These are phyloP conservation scores for Sciaenops ocellatus DNA, from an alignment of 2,797 vertebrate genomes.

Conservation along the genomic window DNA sequence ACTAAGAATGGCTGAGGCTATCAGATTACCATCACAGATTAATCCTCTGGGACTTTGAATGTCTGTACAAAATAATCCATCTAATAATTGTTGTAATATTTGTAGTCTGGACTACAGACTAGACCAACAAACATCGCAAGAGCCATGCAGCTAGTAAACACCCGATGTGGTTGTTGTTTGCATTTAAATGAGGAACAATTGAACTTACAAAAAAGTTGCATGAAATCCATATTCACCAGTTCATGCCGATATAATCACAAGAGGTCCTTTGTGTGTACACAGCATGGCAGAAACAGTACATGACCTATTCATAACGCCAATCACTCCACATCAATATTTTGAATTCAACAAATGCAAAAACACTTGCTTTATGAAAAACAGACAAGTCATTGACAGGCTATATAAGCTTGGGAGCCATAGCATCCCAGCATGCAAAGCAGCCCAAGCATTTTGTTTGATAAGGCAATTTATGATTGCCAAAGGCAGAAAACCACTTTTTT, in stretches of 20 bases:
- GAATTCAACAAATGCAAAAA: neutral
- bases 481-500: constrained; percentile 8
- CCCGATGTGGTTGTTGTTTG: neutral
- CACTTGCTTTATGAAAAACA: constrained; percentile 4
- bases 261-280: neutral
- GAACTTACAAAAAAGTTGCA: neutral
- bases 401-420: neutral
- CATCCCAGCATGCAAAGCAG: constrained; percentile 37
- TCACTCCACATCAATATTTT: neutral
- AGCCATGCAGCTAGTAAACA: neutral
- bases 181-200: neutral
- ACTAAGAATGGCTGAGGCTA: neutral
- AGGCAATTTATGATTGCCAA: neutral
- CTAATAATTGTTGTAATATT: neutral
- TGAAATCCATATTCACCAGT: neutral
- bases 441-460: neutral
- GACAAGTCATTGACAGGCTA: neutral
- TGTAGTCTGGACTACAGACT: neutral
- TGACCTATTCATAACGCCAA: neutral
- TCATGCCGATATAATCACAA: constrained; percentile 8
- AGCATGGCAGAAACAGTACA: neutral
- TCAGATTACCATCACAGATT: neutral
- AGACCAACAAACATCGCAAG: too few relatives aligned
- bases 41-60: neutral
- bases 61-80: neutral